A percentile compares a stretch with the other conserved stretches of the same genome.
These are phyloP conservation scores for Mus spretus DNA, from an alignment of 2,797 vertebrate genomes.

Conservation along the genomic window DNA sequence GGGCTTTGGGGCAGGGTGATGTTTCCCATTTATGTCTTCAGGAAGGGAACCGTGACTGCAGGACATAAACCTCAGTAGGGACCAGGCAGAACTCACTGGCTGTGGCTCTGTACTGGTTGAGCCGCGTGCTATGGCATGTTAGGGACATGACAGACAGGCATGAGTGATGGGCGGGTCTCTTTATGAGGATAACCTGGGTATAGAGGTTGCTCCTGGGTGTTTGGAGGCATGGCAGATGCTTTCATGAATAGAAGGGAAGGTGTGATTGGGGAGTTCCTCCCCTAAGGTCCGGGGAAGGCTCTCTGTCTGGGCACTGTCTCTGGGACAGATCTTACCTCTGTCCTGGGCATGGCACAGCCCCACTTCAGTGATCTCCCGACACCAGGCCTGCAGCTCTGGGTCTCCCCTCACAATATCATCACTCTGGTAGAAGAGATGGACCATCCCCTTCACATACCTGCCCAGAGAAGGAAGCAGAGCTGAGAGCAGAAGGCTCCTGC, in stretches of 20 bases:
- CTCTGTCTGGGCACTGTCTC: not conserved
- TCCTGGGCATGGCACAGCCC: constrained; percentile 86
- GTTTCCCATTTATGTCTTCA: not conserved
- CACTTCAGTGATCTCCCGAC: constrained; percentile 89
- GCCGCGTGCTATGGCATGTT: not conserved
- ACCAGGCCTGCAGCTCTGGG: constrained; percentile 91
- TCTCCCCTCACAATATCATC: constrained; percentile 87
- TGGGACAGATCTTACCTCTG: constrained; percentile 85
- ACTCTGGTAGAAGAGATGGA: constrained; percentile 88
- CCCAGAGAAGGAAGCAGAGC: constrained; percentile 44
- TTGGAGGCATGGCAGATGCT: not conserved
- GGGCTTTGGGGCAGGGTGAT: not conserved
- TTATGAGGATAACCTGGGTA: not conserved
- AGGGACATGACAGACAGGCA: not conserved
- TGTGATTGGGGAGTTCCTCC: not conserved
- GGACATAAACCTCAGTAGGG: not conserved
- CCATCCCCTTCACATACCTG: constrained; percentile 89
- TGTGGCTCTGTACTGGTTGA: not conserved
- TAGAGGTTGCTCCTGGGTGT: constrained; percentile 20
- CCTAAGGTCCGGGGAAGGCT: not conserved
- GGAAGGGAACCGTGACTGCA: not conserved
- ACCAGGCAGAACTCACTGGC: not conserved
- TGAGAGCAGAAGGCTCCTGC: not conserved
- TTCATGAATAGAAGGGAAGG: not conserved
- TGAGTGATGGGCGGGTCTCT: not conserved